phyloP scores from a whole-genome alignment of 2,888 invertebrate species.

The Deilephila porcellus region DNA sequence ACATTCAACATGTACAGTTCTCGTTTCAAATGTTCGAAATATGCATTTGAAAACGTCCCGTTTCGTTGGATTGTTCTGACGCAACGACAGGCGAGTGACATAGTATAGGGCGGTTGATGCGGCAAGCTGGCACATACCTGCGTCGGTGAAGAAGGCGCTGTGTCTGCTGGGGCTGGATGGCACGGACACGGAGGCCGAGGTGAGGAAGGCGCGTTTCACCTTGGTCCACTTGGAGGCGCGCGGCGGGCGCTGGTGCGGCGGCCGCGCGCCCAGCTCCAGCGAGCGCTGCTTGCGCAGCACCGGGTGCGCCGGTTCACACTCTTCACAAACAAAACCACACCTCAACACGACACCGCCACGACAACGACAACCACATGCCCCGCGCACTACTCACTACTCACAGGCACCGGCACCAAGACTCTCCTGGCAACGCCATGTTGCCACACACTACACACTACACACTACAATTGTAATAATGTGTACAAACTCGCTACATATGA shows the following conservation, averaged over 20 bases:
- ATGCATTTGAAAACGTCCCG: neutral
- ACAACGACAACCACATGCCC: neutral
- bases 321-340: constrained; percentile 46
- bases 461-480: too few relatives aligned
- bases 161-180: constrained; percentile 88
- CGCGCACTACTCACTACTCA: neutral
- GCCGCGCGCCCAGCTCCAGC: constrained; percentile 74
- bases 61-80: neutral
- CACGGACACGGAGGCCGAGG: constrained; percentile 85
- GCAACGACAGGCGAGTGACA: neutral
- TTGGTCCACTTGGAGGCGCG: constrained; percentile 89
- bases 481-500: too few relatives aligned
- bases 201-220: constrained; percentile 89
- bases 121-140: constrained; percentile 74
- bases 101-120: neutral
- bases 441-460: too few relatives aligned
- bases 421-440: neutral
- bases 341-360: neutral
- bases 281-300: constrained; percentile 79
- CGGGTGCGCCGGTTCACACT: constrained; percentile 76
- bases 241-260: constrained; percentile 80
- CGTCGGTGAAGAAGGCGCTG: constrained; percentile 87
- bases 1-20: too few relatives aligned
- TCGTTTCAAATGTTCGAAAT: too few relatives aligned
- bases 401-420: neutral